phyloP scores from a whole-genome alignment of 2,888 invertebrate species.

The Crossocerus cetratus region DNA sequence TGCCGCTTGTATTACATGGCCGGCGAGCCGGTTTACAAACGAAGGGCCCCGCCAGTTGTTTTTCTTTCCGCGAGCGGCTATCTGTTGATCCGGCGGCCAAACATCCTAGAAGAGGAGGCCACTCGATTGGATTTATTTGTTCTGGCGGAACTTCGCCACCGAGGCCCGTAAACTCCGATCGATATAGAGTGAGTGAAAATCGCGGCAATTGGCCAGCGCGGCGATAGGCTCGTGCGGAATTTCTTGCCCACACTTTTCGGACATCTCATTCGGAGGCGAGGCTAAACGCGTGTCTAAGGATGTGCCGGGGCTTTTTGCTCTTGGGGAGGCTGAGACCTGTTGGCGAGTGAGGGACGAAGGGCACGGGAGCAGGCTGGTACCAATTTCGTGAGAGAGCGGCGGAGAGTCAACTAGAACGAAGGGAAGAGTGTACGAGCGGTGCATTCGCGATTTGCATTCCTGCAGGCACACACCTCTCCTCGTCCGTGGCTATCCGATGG shows the following conservation, averaged over 20 bases:
- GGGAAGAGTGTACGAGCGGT: conserved; percentile 29
- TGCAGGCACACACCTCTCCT: conserved; percentile 54
- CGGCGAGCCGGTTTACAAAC: conserved; percentile 33
- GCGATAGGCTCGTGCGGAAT: too few relatives aligned
- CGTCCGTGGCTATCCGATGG: conserved; percentile 52
- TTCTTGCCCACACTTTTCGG: too few relatives aligned
- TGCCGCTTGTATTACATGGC: conserved; percentile 13
- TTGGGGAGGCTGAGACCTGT: too few relatives aligned
- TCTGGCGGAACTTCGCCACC: conserved; percentile 18
- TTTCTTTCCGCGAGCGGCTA: conserved; percentile 28
- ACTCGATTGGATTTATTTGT: conserved; percentile 32
- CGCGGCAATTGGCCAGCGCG: too few relatives aligned
- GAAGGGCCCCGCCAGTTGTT: conserved; percentile 28
- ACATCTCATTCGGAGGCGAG: too few relatives aligned
- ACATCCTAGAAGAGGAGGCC: conserved; percentile 27
- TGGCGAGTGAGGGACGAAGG: not conserved
- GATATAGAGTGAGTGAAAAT: too few relatives aligned
- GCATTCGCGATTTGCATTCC: conserved; percentile 61
- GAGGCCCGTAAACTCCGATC: not conserved
- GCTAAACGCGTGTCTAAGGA: too few relatives aligned
- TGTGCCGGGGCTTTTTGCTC: too few relatives aligned
- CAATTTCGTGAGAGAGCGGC: conserved; percentile 6
- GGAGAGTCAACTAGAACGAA: not conserved
- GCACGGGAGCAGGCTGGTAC: not conserved
- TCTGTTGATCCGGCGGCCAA: conserved; percentile 26